phyloP scores from a whole-genome alignment of 1,140 invertebrate species.

The Zaprionus tsacasi region DNA sequence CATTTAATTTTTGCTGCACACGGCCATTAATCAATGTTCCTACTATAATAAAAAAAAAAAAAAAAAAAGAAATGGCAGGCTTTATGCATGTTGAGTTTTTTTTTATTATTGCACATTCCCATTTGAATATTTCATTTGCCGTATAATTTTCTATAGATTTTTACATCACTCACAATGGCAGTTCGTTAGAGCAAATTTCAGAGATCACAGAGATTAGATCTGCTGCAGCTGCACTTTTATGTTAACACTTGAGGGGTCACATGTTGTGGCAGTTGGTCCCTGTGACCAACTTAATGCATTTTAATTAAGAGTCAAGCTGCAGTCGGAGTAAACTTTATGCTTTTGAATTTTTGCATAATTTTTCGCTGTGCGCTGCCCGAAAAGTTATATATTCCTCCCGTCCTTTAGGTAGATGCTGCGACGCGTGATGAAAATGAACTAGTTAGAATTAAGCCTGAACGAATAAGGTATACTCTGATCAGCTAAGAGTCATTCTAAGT shows the following conservation, averaged over 20 bases:
- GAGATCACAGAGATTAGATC: conserved; percentile 43
- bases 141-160: conserved; percentile 12
- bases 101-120: not conserved
- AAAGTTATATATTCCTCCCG: conserved; percentile 21
- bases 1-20: conserved; percentile 47
- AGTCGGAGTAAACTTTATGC: conserved; percentile 49
- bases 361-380: conserved; percentile 18
- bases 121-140: conserved; percentile 12
- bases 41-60: conserved; percentile 21
- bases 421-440: conserved; percentile 34
- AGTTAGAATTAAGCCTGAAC: not conserved
- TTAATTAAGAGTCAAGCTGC: conserved; percentile 55
- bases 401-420: not conserved
- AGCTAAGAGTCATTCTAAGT: not conserved
- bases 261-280: conserved; percentile 32
- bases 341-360: conserved; percentile 58
- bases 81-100: conserved; percentile 12
- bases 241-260: conserved; percentile 52
- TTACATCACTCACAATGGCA: conserved; percentile 23
- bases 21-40: conserved; percentile 51
- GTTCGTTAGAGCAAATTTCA: conserved; percentile 43
- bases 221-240: conserved; percentile 32
- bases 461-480: conserved; percentile 18
- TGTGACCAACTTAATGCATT: conserved; percentile 58
- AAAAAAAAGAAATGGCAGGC: not conserved